Base-by-base conservation (phyloP, 2,797 vertebrate genomes). In the Myiothlypis coronata region DNA sequence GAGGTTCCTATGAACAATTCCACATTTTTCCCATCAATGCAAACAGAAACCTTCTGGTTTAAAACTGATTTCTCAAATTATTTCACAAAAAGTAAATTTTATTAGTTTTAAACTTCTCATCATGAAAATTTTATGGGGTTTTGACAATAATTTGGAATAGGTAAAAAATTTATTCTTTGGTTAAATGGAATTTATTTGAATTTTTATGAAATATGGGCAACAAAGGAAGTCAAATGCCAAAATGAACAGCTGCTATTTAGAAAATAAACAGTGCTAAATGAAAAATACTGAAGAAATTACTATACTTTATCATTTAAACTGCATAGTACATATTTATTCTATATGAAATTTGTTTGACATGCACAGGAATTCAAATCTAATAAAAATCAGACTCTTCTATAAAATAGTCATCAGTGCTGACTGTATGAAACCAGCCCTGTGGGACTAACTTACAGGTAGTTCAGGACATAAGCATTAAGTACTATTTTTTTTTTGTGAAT, bases 401-500 rank as follows among this genome's bases (percentile, higher is more conserved):
- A 71, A 57, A 59, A 43, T n/a, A 81, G 3, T 3, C n/a, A 30
- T 16, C 41, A 50, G 30, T 59, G 11, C 13, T 46, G 18, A 8
- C 49, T 80, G 8, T 44, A 9, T 10, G 15, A 30, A 74, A 39
- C 11, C 24, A 57, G 7, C 14, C 61, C 18, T 26, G 18, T 57
- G 37, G 34, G 78, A n/a, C 26, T 64, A 30, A 41, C 12, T 39
- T 47, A 22, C 9, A 43, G 18, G 3, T 44, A 30, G 14, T 12
- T 72, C 23, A 47, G 50, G 19, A 43, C n/a, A 26, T 8, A 55
- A 34, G 4, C 0, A 0, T 14, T 46, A 64, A 46, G 6, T 6
- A 37, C 7, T n/a, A 32, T 8, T 30, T 64, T 13, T 41, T 46
- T 26, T 72, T 56, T 43, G 12, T 44, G 19, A 8, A 43, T 16